phyloP scores from a whole-genome alignment of 2,888 invertebrate genomes.

The Diplolepis rosae region DNA sequence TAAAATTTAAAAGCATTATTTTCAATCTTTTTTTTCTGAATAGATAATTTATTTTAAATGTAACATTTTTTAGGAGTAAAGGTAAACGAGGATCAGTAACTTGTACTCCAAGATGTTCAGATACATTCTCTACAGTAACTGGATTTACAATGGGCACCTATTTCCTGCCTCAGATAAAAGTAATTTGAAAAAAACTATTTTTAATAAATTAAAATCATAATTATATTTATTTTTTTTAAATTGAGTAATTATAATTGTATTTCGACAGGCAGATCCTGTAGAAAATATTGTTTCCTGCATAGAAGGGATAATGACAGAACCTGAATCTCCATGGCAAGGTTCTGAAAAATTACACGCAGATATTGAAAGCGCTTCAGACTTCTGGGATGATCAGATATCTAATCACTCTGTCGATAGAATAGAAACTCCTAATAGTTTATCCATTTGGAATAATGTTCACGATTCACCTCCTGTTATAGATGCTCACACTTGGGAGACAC shows the following conservation, averaged over 20 bases:
- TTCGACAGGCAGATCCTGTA: slow-evolving; percentile 21
- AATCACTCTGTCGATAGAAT: slow-evolving; percentile 25
- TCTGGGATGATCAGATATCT: slow-evolving; percentile 38
- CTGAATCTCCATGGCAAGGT: slow-evolving; percentile 49
- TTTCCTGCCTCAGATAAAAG: slow-evolving; percentile 50
- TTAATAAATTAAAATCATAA: neutral
- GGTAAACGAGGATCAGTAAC: slow-evolving; percentile 32
- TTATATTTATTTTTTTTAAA: neutral
- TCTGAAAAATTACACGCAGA: slow-evolving; percentile 27
- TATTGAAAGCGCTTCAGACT: slow-evolving; percentile 37
- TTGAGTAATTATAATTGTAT: neutral
- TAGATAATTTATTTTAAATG: neutral
- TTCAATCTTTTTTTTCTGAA: neutral
- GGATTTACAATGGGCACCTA: slow-evolving; percentile 44
- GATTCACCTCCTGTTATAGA: slow-evolving; percentile 43
- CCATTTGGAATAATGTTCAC: slow-evolving; percentile 52
- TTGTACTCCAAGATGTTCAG: slow-evolving; percentile 36
- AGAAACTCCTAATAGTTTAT: slow-evolving; percentile 30
- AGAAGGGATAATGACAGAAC: slow-evolving; percentile 52
- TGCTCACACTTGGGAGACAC: slow-evolving; percentile 66
- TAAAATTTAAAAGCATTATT: slow-evolving; percentile 36
- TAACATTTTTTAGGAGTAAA: slow-evolving; percentile 32
- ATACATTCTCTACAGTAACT: slow-evolving; percentile 25
- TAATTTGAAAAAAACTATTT: slow-evolving; percentile 31
- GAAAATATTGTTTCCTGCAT: slow-evolving; percentile 33